Base-by-base conservation (phyloP, 2,113 vertebrate genomes). In the Labeo rohita region DNA sequence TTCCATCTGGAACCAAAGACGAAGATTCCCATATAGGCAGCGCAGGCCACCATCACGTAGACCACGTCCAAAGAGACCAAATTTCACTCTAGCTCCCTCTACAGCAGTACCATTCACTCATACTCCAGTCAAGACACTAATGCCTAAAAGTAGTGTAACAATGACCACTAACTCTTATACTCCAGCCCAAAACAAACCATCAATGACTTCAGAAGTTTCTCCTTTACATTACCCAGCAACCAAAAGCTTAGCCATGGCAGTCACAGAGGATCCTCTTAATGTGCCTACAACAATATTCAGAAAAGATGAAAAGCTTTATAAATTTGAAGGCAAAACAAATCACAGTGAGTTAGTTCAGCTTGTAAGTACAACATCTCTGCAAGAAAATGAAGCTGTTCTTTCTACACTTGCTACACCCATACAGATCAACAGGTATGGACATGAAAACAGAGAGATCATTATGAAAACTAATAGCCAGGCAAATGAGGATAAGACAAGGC, bases 1-100 rank as follows among this genome's bases (percentile, higher is more conserved):
- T 88, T 88, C 89, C 73, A 78, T 77, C 54, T 72, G 16, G 76
- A 36, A 91, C 78, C 92, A 92, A 68, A 90, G 92, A 75, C 91
- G 92, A 83, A 92, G 92, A 43, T 92, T 87, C 0, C 92, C 92
- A 80, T 91, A 91, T 23, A 93, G 94, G 89, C 90, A 90, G 0
- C 92, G 94, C 86, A 94, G 90, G 87, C 95, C 92, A 43, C 83
- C 85, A 45, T 28, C 89, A 68, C 92, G 91, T 87, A 92, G 89
- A 89, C 47, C 89, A 52, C 88, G 83, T 50, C 91, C 92, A 16
- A 34, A 79, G 15, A 90, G 87, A 10, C 87, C 92, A 66, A 78
- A 49, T 16, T 88, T 78, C 47, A 84, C 87, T 2, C 86, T 86
- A 50, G 80, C 83, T 21, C 23, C 84, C n/a, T 82, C 80, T 85